These are phyloP conservation scores for Suncus etruscus DNA, from an alignment of 2,113 vertebrate species.

Conservation along the genomic window DNA sequence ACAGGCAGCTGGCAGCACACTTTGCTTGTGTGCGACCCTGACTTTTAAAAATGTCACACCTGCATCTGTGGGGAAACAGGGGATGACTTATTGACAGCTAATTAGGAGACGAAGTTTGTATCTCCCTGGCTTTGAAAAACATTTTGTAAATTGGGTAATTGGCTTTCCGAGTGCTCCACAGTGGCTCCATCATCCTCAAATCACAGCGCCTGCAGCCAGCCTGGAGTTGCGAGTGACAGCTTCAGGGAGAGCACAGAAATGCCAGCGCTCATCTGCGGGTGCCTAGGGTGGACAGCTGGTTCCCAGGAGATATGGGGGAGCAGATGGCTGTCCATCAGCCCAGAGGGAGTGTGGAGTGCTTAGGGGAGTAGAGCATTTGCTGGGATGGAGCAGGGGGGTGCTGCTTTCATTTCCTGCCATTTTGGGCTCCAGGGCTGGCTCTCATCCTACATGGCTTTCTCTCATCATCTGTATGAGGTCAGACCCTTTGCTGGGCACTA, in stretches of 20 bases:
- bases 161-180: conserved; percentile 32
- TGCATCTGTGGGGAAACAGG: neutral
- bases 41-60: conserved; percentile 79
- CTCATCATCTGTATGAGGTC: neutral
- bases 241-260: conserved; percentile 50
- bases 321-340: conserved; percentile 78
- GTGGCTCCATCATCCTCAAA: conserved; percentile 12
- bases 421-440: too few relatives aligned
- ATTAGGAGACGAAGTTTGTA: conserved; percentile 76
- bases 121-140: conserved; percentile 70
- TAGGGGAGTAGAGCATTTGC: conserved; percentile 61
- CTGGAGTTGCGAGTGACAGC: conserved; percentile 62
- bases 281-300: conserved; percentile 57
- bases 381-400: neutral
- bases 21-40: conserved; percentile 69
- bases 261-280: conserved; percentile 37
- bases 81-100: conserved; percentile 71
- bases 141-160: conserved; percentile 77
- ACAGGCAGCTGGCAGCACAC: neutral
- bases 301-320: conserved; percentile 63
- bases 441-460: neutral
- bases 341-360: conserved; percentile 59
- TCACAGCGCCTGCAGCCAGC: conserved; percentile 20
- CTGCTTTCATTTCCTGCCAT: conserved; percentile 61
- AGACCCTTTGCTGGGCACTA: neutral